These are phyloP conservation scores for Diceros bicornis DNA, from an alignment of 2,797 vertebrate species.

Conservation along the genomic window DNA sequence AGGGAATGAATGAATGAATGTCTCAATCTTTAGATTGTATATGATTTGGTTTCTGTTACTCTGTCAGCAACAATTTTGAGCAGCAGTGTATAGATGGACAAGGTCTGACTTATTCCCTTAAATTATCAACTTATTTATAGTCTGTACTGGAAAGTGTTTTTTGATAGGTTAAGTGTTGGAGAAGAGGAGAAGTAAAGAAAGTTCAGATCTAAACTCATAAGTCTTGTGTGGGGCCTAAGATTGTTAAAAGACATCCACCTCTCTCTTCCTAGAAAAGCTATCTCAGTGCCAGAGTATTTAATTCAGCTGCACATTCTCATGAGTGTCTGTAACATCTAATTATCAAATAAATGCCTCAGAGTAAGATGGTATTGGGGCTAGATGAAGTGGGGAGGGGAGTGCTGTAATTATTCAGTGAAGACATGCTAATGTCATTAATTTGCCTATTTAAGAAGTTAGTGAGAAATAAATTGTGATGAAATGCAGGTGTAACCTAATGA, in stretches of 20 bases:
- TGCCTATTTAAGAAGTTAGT: conserved; percentile 60
- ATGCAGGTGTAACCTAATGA: conserved; percentile 41
- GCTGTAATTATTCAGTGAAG: conserved; percentile 67
- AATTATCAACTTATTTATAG: conserved; percentile 39
- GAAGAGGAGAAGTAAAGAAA: background rate
- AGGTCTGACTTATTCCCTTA: conserved; percentile 39
- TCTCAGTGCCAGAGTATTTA: conserved; percentile 59
- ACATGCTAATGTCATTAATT: conserved; percentile 69
- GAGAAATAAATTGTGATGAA: conserved; percentile 61
- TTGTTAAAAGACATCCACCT: conserved; percentile 27
- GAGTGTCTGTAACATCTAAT: conserved; percentile 69
- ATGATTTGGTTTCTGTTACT: background rate
- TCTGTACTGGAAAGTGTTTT: background rate
- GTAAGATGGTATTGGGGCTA: background rate
- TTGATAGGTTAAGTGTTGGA: conserved; percentile 12
- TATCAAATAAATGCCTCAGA: conserved; percentile 75
- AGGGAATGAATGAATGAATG: background rate
- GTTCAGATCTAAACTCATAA: background rate
- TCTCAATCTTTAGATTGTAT: background rate
- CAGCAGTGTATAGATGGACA: background rate
- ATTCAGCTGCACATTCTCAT: conserved; percentile 52
- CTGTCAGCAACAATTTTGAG: conserved; percentile 46
- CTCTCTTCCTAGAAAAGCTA: conserved; percentile 13
- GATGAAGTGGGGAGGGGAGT: conserved; percentile 20
- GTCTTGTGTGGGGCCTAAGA: background rate